Percentiles rank a stretch among this genome's conserved stretches.
Conservation (phyloP, 1,140 invertebrate species). For the Temnothorax nylanderi region DNA sequence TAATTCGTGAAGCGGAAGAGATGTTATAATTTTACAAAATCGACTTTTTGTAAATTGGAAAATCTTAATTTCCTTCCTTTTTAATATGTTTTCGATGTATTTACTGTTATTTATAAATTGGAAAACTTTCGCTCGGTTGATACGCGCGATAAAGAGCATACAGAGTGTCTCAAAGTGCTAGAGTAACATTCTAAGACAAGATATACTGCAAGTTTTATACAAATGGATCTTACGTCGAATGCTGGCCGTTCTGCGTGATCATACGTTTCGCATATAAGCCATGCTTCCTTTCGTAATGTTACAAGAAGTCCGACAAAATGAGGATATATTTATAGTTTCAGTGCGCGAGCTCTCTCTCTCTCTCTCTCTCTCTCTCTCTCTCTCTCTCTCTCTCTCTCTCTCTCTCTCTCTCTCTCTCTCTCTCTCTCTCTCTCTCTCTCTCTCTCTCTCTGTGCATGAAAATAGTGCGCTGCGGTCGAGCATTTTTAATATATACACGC, state of each 20-base stretch:
- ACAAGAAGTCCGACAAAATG: constrained; percentile 27
- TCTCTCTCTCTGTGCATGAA: not conserved
- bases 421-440: too few species aligned
- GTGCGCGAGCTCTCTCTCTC: not conserved
- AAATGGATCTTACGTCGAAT: not conserved
- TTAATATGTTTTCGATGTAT: not conserved
- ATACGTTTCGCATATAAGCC: not conserved
- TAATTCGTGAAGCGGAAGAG: not conserved
- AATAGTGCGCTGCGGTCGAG: constrained; percentile 8
- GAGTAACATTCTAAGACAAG: not conserved
- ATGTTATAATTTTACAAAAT: not conserved
- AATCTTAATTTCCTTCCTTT: not conserved
- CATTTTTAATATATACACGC: constrained; percentile 16
- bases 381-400: too few species aligned
- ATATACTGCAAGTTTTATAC: not conserved
- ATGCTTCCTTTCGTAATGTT: constrained; percentile 16
- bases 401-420: too few species aligned
- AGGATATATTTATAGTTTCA: constrained; percentile 48
- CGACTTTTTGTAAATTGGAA: not conserved
- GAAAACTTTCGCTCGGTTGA: not conserved
- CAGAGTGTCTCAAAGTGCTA: not conserved
- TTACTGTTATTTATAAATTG: not conserved
- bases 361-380: too few species aligned
- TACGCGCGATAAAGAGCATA: not conserved
- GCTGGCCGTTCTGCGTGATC: not conserved